phyloP scores from a whole-genome alignment of 2,797 vertebrate species.

The Hipposideros larvatus region DNA sequence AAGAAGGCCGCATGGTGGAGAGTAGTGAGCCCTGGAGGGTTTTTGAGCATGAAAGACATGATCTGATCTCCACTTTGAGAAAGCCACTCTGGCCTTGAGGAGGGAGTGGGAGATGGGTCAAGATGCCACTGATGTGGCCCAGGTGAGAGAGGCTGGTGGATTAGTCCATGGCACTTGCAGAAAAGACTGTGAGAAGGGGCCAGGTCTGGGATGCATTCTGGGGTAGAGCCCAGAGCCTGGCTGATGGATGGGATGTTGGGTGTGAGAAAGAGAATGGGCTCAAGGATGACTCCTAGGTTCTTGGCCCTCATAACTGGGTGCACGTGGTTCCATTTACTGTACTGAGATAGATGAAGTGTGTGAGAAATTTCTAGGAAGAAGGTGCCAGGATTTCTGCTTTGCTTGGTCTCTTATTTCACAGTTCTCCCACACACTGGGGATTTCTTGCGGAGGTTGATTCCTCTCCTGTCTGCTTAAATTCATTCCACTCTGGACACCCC shows the following conservation, averaged over 20 bases:
- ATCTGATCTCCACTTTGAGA: not conserved
- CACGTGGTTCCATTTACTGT: constrained; percentile 59
- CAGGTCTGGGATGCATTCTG: not conserved
- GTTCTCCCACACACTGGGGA: not conserved
- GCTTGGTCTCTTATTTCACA: constrained; percentile 32
- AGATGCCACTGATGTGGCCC: not conserved
- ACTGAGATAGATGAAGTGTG: constrained; percentile 58
- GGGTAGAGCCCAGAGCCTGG: not conserved
- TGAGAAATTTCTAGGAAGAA: constrained; percentile 45
- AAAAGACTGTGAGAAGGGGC: not conserved
- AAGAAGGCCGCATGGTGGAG: not conserved
- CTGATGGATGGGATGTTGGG: not conserved
- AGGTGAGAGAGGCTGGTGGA: not conserved
- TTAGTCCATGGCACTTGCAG: fast-evolving
- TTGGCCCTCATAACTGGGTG: not conserved
- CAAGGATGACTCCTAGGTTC: not conserved
- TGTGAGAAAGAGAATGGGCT: not conserved
- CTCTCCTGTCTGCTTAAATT: not conserved
- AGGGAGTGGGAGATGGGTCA: not conserved
- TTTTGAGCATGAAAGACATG: not conserved
- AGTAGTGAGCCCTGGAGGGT: too few species aligned
- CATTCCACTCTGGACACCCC: not conserved
- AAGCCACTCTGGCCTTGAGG: not conserved
- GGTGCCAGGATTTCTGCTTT: constrained; percentile 20
- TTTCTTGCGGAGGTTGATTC: not conserved